These are phyloP conservation scores for Gallinago stenura DNA, from an alignment of 2,797 vertebrate genomes.

Conservation along the genomic window DNA sequence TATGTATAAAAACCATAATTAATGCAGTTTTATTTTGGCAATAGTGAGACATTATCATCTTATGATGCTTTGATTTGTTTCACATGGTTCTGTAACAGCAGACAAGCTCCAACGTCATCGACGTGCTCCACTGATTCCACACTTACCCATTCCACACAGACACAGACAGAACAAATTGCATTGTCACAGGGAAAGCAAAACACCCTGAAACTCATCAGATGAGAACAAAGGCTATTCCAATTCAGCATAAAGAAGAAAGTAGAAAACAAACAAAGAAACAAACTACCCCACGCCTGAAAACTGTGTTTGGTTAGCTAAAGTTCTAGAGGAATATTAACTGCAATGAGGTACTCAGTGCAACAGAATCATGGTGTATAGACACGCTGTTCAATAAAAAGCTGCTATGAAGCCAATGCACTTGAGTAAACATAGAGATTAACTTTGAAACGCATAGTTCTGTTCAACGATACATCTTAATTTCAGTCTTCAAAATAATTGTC, in stretches of 20 bases:
- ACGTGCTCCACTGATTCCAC: background rate
- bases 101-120: background rate
- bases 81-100: accelerated
- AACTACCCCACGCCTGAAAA: background rate
- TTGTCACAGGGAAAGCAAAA: background rate
- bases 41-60: background rate
- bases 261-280: background rate
- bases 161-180: background rate
- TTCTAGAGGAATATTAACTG: background rate
- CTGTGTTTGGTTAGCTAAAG: background rate
- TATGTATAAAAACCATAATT: accelerated
- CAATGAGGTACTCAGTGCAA: background rate
- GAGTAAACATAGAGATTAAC: background rate
- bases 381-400: background rate
- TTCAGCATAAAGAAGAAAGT: background rate
- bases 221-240: background rate
- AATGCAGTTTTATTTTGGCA: background rate
- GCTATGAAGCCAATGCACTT: background rate
- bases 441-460: background rate
- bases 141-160: background rate
- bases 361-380: background rate
- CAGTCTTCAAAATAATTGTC: background rate
- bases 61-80: background rate
- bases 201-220: background rate
- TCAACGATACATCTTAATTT: background rate